Base-by-base conservation (phyloP, 2,888 invertebrate species). In the Balanococcus diminutus region DNA sequence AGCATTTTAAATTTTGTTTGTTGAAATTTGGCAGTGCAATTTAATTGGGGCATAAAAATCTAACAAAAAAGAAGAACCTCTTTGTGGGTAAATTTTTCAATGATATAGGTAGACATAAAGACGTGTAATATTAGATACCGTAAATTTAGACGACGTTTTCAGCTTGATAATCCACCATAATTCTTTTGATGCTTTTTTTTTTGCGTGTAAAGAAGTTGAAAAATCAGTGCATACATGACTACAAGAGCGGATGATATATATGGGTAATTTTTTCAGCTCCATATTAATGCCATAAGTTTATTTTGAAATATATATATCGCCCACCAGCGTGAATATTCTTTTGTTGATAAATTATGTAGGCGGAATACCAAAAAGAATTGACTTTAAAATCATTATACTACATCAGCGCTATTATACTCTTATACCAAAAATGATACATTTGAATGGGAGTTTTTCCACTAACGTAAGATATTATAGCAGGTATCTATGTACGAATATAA, bases 331-430 rank as follows among this genome's bases (percentile, higher is more conserved):
- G 14, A 67, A 25, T 67, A 28, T 25, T 67, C 28, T 28, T 67
- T 67, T 67, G 61, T 67, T 67, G 61, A 67, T 67, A 28, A 28
- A 67, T 67, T 67, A 67, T 28, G 61, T 67, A 14, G 61, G 61
- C 61, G 22, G 25, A 67, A 67, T 67, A 67, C 28, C 25, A 67
- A 67, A 28, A 25, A 67, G n/a, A 67, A 67, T 28, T 28, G 61
- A 67, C 61, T 67, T 14, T n/a, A 11, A 28, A 25, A 67, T 67
- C 61, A 67, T 67, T 67, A 67, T 67, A 14, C 61, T 28, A 28
- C 28, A 67, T 67, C 61, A 67, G 61, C 61, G 9, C 11, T 11
- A 67, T 67, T 67, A 28, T 67, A 51, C 19, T 19, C 19, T 51
- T 51, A 51, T 42, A 42, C 16, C 51, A 51, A 19, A 6, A 36